These are phyloP conservation scores for Rutilus rutilus DNA, from an alignment of 2,113 vertebrate species.

Conservation along the genomic window DNA sequence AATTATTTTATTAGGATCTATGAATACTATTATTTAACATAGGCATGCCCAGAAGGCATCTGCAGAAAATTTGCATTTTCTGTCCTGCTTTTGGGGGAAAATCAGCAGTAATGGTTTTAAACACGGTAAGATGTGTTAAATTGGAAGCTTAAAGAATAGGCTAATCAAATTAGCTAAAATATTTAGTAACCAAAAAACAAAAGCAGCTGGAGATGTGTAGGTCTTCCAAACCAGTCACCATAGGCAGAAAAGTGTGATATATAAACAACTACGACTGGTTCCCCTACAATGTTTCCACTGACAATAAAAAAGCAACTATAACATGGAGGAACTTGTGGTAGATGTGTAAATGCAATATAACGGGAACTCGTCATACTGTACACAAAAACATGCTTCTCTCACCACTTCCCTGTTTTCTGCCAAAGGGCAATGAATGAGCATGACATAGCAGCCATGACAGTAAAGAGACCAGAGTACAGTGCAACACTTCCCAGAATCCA, in stretches of 20 bases:
- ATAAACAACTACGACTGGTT: neutral
- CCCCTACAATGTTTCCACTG: neutral
- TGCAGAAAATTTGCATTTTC: neutral
- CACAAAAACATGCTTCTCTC: neutral
- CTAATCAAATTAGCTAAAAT: neutral
- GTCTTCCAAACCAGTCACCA: neutral
- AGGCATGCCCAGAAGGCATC: neutral
- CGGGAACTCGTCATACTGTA: neutral
- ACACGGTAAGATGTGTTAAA: conserved; percentile 13
- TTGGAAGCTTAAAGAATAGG: neutral
- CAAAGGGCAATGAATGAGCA: conserved; percentile 10
- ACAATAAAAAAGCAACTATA: neutral
- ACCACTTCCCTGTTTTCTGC: conserved; percentile 33
- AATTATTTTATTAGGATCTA: neutral
- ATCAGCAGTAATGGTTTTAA: neutral
- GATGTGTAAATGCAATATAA: neutral
- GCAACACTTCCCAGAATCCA: neutral
- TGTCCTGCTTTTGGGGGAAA: neutral
- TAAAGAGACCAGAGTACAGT: neutral
- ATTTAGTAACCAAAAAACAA: conserved; percentile 4
- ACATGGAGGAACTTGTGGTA: neutral
- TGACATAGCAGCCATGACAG: conserved; percentile 24
- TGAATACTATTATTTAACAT: neutral
- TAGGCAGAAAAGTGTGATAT: neutral
- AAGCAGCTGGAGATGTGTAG: neutral